phyloP scores from a whole-genome alignment of 2,888 invertebrate species.

The Drosophila monieri region DNA sequence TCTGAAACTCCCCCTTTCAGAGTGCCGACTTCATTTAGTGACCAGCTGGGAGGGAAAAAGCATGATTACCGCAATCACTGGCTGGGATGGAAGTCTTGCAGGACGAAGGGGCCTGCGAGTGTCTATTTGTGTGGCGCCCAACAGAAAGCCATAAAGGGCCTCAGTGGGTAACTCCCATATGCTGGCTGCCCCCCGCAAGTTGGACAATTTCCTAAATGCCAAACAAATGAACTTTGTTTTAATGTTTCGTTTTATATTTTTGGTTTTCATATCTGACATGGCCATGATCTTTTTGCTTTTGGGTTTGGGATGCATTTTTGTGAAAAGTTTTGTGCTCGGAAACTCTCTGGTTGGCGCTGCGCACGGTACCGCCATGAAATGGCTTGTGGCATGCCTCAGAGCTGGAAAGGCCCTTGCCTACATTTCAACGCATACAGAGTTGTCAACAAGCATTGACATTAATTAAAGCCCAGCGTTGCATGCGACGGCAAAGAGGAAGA shows the following conservation, averaged over 20 bases:
- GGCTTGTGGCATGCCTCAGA: constrained; percentile 11
- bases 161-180: constrained; percentile 5
- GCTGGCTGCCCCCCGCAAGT: constrained; percentile 7
- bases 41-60: no score
- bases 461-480: constrained; percentile 72
- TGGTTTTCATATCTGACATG: constrained; percentile 14
- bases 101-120: not conserved
- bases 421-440: constrained; percentile 48
- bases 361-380: not conserved
- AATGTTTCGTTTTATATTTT: constrained; percentile 10
- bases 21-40: no score
- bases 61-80: no score
- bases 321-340: constrained; percentile 12
- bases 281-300: constrained; percentile 27
- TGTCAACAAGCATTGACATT: constrained; percentile 74
- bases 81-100: not conserved
- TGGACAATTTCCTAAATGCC: constrained; percentile 19
- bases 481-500: constrained; percentile 43
- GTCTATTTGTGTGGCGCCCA: not conserved
- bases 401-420: constrained; percentile 37
- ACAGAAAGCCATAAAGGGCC: not conserved
- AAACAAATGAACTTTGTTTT: constrained; percentile 25
- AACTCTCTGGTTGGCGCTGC: not conserved
- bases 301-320: constrained; percentile 23
- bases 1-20: no score